A percentile compares a stretch with the other conserved stretches of the same genome.
Evolutionary conservation across 2,113 vertebrate genomes (phyloP).

Genomic region (Prionailurus bengalensis): DNA sequence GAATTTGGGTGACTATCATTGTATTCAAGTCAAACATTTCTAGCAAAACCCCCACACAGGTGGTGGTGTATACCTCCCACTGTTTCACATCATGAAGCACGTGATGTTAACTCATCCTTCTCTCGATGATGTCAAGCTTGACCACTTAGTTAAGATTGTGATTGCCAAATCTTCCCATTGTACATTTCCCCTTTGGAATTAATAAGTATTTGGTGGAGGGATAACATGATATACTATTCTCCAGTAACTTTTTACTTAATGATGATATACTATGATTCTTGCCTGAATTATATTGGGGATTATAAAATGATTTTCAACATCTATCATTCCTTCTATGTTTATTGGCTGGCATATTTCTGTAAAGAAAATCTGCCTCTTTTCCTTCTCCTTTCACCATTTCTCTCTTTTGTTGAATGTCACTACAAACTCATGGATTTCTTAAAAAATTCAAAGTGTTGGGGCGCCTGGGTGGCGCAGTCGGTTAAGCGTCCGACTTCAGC

Average conservation of each 20-base stretch:
- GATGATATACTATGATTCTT: background rate
- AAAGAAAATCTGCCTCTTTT: background rate
- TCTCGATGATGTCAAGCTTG: background rate
- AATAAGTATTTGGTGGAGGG: background rate
- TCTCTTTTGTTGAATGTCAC: background rate
- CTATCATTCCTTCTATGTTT: background rate
- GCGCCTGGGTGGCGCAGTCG: too few species aligned
- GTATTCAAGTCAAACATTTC: background rate
- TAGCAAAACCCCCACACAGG: background rate
- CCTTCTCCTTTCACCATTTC: background rate
- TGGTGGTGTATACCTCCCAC: background rate
- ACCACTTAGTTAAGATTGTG: background rate
- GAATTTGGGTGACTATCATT: background rate
- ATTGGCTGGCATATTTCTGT: background rate
- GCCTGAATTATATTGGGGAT: background rate
- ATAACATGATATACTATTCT: background rate
- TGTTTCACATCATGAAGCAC: background rate
- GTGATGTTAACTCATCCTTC: background rate
- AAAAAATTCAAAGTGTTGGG: background rate
- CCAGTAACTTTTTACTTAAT: background rate
- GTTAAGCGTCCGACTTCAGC: too few species aligned
- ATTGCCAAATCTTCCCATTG: background rate
- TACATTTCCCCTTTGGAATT: background rate
- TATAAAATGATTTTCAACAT: background rate
- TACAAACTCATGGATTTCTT: background rate